These are phyloP conservation scores for Andricus quercusramuli DNA, from an alignment of 2,888 invertebrate species.

Conservation along the genomic window DNA sequence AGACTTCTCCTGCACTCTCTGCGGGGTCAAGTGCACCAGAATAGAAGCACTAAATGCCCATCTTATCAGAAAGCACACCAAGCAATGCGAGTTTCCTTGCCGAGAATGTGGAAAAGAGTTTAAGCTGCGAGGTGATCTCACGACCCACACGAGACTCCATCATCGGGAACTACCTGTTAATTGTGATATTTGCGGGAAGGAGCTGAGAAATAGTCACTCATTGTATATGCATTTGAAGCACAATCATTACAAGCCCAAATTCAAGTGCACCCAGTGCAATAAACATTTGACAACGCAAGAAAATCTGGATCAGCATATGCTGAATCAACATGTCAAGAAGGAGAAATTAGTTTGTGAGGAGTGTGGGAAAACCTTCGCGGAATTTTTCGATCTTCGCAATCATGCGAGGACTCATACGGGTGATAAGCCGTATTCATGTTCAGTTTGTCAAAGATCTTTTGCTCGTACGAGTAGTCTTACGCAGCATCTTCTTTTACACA, in stretches of 20 bases:
- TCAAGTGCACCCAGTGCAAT: constrained; percentile 55
- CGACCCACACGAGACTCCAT: constrained; percentile 56
- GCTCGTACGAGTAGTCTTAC: constrained; percentile 56
- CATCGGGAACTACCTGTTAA: constrained; percentile 55
- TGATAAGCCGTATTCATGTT: constrained; percentile 60
- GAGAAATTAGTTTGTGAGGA: constrained; percentile 62
- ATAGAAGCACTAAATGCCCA: constrained; percentile 59
- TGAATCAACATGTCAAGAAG: constrained; percentile 57
- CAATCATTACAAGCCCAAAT: constrained; percentile 59
- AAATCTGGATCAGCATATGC: constrained; percentile 57
- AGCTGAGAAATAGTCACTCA: constrained; percentile 56
- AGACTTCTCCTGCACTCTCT: constrained; percentile 6
- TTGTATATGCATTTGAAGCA: constrained; percentile 60
- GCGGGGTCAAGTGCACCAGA: not conserved
- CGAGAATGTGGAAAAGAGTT: constrained; percentile 61
- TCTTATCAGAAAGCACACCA: constrained; percentile 63
- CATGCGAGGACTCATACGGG: constrained; percentile 64
- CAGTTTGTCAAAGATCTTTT: constrained; percentile 58
- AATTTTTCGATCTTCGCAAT: constrained; percentile 56
- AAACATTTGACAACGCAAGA: constrained; percentile 55
- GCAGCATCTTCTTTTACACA: constrained; percentile 60
- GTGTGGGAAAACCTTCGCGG: constrained; percentile 64
- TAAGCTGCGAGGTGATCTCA: constrained; percentile 60
- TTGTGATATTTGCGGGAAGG: constrained; percentile 61
- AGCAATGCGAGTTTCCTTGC: constrained; percentile 60